These are phyloP conservation scores for Myopa tessellatipennis DNA, from an alignment of 2,888 invertebrate species.

Conservation along the genomic window DNA sequence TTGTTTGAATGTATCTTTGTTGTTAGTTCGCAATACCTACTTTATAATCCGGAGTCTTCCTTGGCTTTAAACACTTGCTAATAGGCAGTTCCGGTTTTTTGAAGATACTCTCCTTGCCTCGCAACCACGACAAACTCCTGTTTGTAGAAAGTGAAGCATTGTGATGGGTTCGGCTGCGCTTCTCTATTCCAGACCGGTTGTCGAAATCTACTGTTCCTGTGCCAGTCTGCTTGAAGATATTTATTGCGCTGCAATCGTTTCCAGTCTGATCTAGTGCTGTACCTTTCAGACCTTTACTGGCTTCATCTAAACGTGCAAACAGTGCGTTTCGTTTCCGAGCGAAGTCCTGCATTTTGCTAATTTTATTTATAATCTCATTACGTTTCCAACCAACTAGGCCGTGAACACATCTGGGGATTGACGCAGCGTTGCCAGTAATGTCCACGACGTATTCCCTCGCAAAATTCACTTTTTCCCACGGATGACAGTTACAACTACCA, in stretches of 20 bases:
- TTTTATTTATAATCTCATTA: constrained; percentile 41
- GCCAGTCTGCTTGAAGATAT: constrained; percentile 66
- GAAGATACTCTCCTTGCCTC: constrained; percentile 79
- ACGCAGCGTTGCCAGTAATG: no score
- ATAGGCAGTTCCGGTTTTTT: constrained; percentile 79
- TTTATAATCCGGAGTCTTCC: constrained; percentile 69
- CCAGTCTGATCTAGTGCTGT: constrained; percentile 63
- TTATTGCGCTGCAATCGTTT: constrained; percentile 51
- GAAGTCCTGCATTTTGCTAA: constrained; percentile 66
- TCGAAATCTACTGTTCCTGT: constrained; percentile 57
- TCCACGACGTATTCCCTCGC: no score
- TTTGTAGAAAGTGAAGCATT: constrained; percentile 37
- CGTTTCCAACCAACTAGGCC: no score
- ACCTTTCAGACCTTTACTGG: constrained; percentile 71
- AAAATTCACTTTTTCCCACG: no score
- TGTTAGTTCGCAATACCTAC: constrained; percentile 63
- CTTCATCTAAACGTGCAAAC: constrained; percentile 76
- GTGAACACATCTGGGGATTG: no score
- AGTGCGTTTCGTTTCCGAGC: constrained; percentile 76
- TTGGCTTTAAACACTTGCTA: constrained; percentile 70
- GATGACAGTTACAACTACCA: no score
- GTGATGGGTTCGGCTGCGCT: neutral
- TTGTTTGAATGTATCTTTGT: neutral
- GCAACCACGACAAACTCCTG: constrained; percentile 55
- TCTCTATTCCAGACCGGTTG: constrained; percentile 48